These are phyloP conservation scores for Plumapathes pennacea DNA, from an alignment of 92 coral and sea anemone genomes.

Conservation along the genomic window DNA sequence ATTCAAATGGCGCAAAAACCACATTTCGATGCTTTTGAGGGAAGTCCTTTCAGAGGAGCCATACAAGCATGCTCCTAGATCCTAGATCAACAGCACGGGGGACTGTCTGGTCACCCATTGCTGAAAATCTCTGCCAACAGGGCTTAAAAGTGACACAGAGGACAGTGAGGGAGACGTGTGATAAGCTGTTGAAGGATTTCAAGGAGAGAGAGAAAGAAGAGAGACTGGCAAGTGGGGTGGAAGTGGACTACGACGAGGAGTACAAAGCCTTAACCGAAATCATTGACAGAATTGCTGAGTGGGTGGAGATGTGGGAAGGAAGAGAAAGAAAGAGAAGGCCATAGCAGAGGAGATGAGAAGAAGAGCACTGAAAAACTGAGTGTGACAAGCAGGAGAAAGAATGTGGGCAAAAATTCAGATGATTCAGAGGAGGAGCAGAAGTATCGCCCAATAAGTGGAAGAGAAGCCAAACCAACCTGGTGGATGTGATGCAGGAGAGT, in stretches of 20 bases:
- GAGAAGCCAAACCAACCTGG: no score
- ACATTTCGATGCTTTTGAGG: no score
- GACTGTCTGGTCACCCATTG: slow-evolving; percentile 6
- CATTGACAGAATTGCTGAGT: slow-evolving; percentile 16
- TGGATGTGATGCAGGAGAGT: no score
- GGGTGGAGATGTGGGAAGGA: slow-evolving; percentile 7
- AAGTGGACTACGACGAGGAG: slow-evolving; percentile 22
- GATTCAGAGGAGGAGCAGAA: no score
- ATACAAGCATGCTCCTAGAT: slow-evolving; percentile 5
- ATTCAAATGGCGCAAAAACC: no score
- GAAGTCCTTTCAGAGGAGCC: slow-evolving; percentile 17
- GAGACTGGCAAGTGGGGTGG: slow-evolving; percentile 5
- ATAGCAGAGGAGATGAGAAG: slow-evolving; percentile 16
- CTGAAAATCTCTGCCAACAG: slow-evolving; percentile 6
- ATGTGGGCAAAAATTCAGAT: no score
- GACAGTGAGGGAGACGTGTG: slow-evolving; percentile 10
- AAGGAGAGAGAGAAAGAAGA: slow-evolving; percentile 17
- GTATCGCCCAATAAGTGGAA: no score
- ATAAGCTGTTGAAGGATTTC: slow-evolving; percentile 6
- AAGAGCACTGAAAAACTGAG: no score
- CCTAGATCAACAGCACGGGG: slow-evolving; percentile 2
- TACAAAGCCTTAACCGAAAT: slow-evolving; percentile 17
- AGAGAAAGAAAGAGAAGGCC: slow-evolving; percentile 30
- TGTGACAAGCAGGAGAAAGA: no score
- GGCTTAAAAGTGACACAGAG: slow-evolving; percentile 6